Base-by-base conservation (phyloP, 1,140 invertebrate genomes). In the Mizuhopecten yessoensis region DNA sequence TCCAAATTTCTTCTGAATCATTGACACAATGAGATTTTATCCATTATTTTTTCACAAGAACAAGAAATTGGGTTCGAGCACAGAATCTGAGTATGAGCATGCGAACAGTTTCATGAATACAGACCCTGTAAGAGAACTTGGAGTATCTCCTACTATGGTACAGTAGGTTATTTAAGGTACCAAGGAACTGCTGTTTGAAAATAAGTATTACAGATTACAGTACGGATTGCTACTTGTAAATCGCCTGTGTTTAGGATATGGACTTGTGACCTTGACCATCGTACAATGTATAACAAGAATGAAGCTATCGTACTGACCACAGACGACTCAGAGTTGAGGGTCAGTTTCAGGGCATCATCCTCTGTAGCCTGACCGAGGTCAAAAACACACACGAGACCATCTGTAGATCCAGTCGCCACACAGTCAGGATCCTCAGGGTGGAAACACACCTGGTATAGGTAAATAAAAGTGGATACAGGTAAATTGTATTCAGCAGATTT, bases 381-480 rank as follows among this genome's bases (percentile, higher is more conserved):
- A 96, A 98, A 99, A 33, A 98, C 95, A 96, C 99, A 99, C 0
- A 99, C 97, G 0, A 99, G 96, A 0, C 98, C 98, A 97, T 99
- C 98, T 0, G 97, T 97, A 33, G 98, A 98, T 0, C 98, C 98
- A 0, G 98, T 97, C 86, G 97, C 97, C 86, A 99, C 95, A 33
- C 97, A 96, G 95, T 98, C 97, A 15, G 97, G 96, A 95, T 98
- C 97, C n/a, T 93, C 96, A 57, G 97, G 97, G 97, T 99, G 98
- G 96, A 99, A 99, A 93, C 97, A 97, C 0, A 99, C 97, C 97
- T 95, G 39, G n/a, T 92, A 90, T 7, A 91, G 33, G 57, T 45
- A 86, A 75, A 87, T 39, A 5, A 39, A 39, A 13, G 36, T 39
- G 13, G 36, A 39, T 39, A 7, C 13, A 39, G 36, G 13, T 39